phyloP scores from a whole-genome alignment of 2,113 vertebrate species.

The Microtus oregoni region DNA sequence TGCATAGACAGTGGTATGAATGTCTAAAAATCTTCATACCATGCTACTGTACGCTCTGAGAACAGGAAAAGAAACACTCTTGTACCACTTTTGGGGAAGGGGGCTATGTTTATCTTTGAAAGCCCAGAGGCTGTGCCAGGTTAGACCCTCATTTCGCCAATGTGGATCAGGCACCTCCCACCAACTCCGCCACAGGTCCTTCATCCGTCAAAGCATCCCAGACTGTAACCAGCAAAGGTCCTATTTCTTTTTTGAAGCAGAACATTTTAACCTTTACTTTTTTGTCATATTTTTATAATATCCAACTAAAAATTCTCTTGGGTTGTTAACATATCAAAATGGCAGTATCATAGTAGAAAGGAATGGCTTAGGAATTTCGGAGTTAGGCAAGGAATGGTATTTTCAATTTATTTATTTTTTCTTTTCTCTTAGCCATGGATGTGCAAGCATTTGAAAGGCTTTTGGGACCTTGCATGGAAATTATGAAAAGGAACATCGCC shows the following conservation, averaged over 20 bases:
- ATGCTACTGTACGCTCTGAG: background rate
- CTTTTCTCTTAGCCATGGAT: constrained; percentile 93
- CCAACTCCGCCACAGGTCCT: background rate
- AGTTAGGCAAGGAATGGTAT: constrained; percentile 60
- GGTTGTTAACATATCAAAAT: background rate
- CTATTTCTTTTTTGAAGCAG: background rate
- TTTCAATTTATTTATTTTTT: constrained; percentile 63
- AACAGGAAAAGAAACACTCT: background rate
- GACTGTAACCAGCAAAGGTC: background rate
- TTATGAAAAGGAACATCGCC: constrained; percentile 99
- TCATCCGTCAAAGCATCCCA: background rate
- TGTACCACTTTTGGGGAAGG: background rate
- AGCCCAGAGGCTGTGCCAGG: background rate
- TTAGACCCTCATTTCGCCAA: background rate
- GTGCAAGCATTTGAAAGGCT: constrained; percentile 98
- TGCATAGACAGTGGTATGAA: background rate
- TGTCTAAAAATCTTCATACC: background rate
- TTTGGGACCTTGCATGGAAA: constrained; percentile 99
- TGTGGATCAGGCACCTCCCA: background rate
- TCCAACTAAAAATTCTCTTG: constrained; percentile 24
- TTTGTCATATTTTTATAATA: background rate
- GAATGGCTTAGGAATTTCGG: background rate
- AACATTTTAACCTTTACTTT: constrained; percentile 5
- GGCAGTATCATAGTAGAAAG: background rate
- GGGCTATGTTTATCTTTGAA: background rate